Conservation (phyloP, 2,113 vertebrate species). For the Prionailurus bengalensis region DNA sequence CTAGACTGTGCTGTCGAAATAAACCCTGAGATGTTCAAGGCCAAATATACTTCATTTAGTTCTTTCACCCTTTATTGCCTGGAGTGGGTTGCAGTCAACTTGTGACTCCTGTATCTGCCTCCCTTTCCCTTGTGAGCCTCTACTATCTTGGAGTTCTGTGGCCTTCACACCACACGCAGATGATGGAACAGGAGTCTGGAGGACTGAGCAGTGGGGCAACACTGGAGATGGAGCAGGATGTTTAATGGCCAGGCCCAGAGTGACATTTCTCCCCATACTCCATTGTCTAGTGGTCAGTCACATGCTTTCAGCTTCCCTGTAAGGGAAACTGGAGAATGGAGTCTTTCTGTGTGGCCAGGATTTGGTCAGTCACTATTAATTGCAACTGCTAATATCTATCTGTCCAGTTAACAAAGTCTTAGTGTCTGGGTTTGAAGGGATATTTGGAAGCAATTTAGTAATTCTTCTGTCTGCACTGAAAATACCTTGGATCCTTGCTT, state of each 20-base stretch:
- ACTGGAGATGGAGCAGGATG: accelerated
- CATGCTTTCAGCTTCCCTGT: not conserved
- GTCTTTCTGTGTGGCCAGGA: not conserved
- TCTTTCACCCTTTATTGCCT: not conserved
- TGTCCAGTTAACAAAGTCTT: not conserved
- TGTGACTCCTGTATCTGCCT: not conserved
- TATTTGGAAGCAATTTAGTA: not conserved
- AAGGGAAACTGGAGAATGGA: not conserved
- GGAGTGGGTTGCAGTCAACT: not conserved
- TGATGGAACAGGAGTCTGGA: too few relatives aligned
- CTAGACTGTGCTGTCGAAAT: not conserved
- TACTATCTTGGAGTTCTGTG: accelerated
- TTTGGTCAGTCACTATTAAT: not conserved
- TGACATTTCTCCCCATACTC: not conserved
- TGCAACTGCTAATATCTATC: not conserved
- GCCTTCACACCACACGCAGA: too few relatives aligned
- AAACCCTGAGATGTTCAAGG: not conserved
- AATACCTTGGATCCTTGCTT: not conserved
- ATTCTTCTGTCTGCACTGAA: not conserved
- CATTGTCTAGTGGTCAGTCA: not conserved
- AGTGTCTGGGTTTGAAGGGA: not conserved
- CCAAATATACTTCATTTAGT: not conserved
- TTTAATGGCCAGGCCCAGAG: too few relatives aligned
- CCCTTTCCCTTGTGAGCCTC: not conserved
- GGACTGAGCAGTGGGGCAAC: not conserved